Conservation (phyloP, 2,888 invertebrate species). For the Tetheella fluctuosa region DNA sequence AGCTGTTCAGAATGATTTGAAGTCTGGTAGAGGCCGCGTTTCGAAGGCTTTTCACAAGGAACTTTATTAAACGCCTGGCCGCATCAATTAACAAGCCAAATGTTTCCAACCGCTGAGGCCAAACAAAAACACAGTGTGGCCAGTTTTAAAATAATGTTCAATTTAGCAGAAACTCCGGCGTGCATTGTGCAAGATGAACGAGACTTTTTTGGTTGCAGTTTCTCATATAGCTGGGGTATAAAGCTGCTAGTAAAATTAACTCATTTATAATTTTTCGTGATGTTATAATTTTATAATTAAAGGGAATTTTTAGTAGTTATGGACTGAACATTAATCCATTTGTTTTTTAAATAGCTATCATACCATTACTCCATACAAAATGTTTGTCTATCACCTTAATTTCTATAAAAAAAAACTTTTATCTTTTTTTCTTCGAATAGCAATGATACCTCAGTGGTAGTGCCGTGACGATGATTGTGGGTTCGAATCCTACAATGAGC, state of each 20-base stretch:
- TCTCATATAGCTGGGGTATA: slow-evolving; percentile 22
- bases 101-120: slow-evolving; percentile 36
- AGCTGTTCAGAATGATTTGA: too few relatives aligned
- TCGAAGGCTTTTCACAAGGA: too few relatives aligned
- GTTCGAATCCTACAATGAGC: too few relatives aligned
- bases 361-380: too few relatives aligned
- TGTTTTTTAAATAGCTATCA: too few relatives aligned
- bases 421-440: too few relatives aligned
- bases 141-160: slow-evolving; percentile 75
- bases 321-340: too few relatives aligned
- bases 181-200: slow-evolving; percentile 50
- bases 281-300: background rate
- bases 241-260: slow-evolving; percentile 24
- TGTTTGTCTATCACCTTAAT: too few relatives aligned
- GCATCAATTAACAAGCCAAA: slow-evolving; percentile 32
- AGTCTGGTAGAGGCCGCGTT: background rate
- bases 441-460: too few relatives aligned
- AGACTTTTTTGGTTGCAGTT: slow-evolving; percentile 43
- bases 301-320: too few relatives aligned
- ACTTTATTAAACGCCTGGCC: background rate
- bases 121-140: slow-evolving; percentile 68
- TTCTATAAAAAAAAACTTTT: too few relatives aligned
- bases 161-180: slow-evolving; percentile 62
- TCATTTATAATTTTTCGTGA: background rate
- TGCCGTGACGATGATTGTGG: too few relatives aligned